Conservation (phyloP, 2,888 invertebrate genomes). For the Scaeva pyrastri region DNA sequence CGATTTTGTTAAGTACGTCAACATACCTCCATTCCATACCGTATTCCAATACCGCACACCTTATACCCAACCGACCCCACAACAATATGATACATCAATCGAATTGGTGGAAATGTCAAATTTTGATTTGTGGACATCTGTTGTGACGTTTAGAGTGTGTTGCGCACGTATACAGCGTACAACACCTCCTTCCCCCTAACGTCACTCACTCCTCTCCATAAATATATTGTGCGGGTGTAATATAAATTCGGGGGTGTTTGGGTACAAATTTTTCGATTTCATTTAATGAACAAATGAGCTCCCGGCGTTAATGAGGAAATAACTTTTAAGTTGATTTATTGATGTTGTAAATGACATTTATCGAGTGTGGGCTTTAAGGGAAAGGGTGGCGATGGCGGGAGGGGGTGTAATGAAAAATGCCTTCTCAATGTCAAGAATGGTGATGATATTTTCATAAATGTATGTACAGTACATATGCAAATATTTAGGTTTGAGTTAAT, state of each 20-base stretch:
- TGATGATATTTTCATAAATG: neutral
- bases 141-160: slow-evolving; percentile 50
- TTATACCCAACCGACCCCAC: neutral
- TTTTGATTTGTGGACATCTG: slow-evolving; percentile 68
- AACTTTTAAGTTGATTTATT: slow-evolving; percentile 65
- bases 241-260: neutral
- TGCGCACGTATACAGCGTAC: neutral
- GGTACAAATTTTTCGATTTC: slow-evolving; percentile 37
- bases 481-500: neutral
- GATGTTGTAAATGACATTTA: slow-evolving; percentile 53
- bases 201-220: neutral
- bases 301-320: slow-evolving; percentile 55
- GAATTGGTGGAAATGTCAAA: slow-evolving; percentile 51
- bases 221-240: neutral
- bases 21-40: neutral
- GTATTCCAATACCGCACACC: no score
- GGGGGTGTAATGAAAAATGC: slow-evolving; percentile 35
- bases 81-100: slow-evolving; percentile 1
- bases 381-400: no score
- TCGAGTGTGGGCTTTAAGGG: neutral
- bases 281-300: slow-evolving; percentile 61
- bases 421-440: slow-evolving; percentile 16
- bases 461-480: no score
- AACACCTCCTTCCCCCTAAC: no score
- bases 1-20: slow-evolving; percentile 15